Evolutionary conservation across 2,113 vertebrate species (phyloP), one percentile per base, ranked within the genome.

Genomic region (Hippocampus comes): DNA sequence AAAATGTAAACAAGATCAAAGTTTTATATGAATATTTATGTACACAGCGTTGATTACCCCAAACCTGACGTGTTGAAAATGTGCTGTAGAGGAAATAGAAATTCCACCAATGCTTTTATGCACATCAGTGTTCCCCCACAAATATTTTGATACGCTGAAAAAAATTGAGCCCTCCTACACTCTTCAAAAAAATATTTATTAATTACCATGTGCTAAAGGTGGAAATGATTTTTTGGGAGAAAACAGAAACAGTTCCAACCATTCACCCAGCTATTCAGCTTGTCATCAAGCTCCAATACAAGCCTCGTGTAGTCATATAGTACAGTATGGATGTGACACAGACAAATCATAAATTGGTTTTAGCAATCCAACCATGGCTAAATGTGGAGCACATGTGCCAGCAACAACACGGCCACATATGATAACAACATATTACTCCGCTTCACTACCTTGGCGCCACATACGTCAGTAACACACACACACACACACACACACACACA

Each of bases 371-470:
- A 48, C 30, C 12, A 55, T 61, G 21, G 56, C 43, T 67, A 25
- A 70, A 84, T 79, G 76, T 67, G 77, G 79, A 87, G 65, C 76
- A 80, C n/a, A 70, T 59, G 72, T 68, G 73, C 27, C 83, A 85
- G 80, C 48, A n/a, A 75, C 56, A 68, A 42, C 21, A 84, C 12
- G 46, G 77, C 53, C 46, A 76, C 70, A 80, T 71, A 88, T 78
- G 67, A 75, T 61, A 80, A 75, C 69, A 82, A 75, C 69, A 82
- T 57, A 71, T 56, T 21, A 49, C 48, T 64, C 41, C 63, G 18
- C 53, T 71, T 83, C 57, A 78, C 41, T 53, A 67, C 27, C 14
- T 69, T 57, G 69, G 5, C 38, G 18, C 15, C 38, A 15, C 23
- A 66, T 41, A 23, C 51, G 67, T 25, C 0, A 14, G 30, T 17